Conservation (phyloP, 2,888 invertebrate genomes). For the Torymus auratus region DNA sequence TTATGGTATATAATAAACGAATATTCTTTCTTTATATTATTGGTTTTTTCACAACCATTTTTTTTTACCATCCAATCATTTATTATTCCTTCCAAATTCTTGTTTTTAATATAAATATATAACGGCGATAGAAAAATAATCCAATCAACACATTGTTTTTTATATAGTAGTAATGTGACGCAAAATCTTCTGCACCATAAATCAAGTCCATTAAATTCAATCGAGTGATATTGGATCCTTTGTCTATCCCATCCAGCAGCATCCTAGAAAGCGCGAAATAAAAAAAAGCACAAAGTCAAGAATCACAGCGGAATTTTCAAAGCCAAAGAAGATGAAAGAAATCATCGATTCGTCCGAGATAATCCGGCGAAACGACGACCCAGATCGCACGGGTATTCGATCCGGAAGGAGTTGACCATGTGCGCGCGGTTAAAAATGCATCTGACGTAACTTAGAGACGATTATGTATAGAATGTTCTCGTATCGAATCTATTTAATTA, state of each 20-base stretch:
- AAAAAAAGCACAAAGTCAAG: neutral
- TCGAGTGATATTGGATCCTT: neutral
- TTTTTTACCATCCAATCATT: too few relatives aligned
- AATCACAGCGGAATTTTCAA: constrained; percentile 27
- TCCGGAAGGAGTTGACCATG: neutral
- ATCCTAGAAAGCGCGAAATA: constrained; percentile 10
- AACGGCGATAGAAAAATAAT: too few relatives aligned
- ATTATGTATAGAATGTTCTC: neutral
- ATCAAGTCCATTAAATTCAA: constrained; percentile 14
- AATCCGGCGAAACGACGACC: neutral
- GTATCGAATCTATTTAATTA: constrained; percentile 73
- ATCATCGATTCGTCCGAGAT: constrained; percentile 13
- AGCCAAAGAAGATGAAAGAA: constrained; percentile 14
- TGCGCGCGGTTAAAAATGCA: neutral
- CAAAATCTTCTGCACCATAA: too few relatives aligned
- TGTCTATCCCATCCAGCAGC: neutral
- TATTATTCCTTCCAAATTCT: too few relatives aligned
- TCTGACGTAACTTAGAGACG: too few relatives aligned
- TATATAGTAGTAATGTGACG: too few relatives aligned
- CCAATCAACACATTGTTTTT: too few relatives aligned
- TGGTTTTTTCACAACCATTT: too few relatives aligned
- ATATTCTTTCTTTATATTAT: too few relatives aligned
- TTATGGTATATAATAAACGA: too few relatives aligned
- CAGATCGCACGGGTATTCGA: constrained; percentile 26
- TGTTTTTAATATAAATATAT: too few relatives aligned